phyloP scores from a whole-genome alignment of 2,113 vertebrate genomes.

The Pteropus alecto region DNA sequence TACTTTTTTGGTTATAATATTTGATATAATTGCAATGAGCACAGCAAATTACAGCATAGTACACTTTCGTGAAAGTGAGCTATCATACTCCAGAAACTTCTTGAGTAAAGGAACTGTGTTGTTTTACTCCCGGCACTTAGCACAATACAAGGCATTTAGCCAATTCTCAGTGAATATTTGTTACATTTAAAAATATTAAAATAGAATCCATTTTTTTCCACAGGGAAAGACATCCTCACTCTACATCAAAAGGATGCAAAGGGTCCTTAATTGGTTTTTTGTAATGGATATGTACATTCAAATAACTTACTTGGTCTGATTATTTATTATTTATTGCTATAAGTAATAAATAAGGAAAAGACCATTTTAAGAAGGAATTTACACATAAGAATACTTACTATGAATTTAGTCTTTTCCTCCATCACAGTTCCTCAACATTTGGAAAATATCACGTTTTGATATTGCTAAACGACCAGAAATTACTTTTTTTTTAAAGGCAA shows the following conservation, averaged over 20 bases:
- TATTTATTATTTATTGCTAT: not conserved
- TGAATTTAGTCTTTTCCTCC: not conserved
- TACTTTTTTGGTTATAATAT: not conserved
- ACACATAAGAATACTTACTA: not conserved
- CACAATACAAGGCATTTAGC: not conserved
- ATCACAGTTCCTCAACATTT: conserved; percentile 35
- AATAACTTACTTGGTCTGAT: not conserved
- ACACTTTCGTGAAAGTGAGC: too few species aligned
- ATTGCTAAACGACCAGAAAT: conserved; percentile 25
- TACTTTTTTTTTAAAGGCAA: conserved; percentile 17
- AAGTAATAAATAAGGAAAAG: not conserved
- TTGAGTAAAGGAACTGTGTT: not conserved
- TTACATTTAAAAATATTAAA: not conserved
- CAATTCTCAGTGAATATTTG: not conserved
- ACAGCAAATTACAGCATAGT: not conserved
- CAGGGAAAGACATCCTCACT: not conserved
- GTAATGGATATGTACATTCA: not conserved
- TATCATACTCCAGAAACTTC: not conserved
- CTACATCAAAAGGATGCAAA: not conserved
- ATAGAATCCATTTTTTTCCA: not conserved
- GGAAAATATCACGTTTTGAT: conserved; percentile 31
- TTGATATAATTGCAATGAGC: not conserved
- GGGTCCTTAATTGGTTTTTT: not conserved
- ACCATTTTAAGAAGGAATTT: not conserved
- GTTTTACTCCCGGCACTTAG: not conserved